These are phyloP conservation scores for Parus major DNA, from an alignment of 2,113 vertebrate species.

Conservation along the genomic window DNA sequence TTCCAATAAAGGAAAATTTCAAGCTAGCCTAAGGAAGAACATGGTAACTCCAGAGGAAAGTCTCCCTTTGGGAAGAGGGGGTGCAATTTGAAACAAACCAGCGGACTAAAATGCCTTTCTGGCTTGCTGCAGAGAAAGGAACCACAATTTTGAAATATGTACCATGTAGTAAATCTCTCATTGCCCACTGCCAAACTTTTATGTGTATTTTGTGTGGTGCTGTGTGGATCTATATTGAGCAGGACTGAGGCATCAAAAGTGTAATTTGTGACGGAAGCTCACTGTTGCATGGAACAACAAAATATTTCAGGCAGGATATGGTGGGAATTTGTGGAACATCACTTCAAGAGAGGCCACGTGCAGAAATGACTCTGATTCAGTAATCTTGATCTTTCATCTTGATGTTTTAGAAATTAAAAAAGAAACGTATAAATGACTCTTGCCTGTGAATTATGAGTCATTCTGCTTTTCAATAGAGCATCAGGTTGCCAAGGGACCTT, in stretches of 20 bases:
- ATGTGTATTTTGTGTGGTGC: not conserved
- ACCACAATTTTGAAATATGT: not conserved
- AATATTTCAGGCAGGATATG: not conserved
- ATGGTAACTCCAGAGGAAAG: not conserved
- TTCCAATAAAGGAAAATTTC: not conserved
- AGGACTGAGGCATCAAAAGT: not conserved
- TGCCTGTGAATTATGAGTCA: conserved; percentile 3
- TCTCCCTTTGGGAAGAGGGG: not conserved
- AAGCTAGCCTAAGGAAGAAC: not conserved
- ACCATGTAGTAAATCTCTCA: not conserved
- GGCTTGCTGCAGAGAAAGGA: not conserved
- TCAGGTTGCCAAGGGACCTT: not conserved
- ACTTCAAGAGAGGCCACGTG: not conserved
- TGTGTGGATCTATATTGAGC: not conserved
- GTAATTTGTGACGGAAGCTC: not conserved
- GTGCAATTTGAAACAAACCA: not conserved
- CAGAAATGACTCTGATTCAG: not conserved
- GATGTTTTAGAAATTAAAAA: not conserved
- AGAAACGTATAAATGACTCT: not conserved
- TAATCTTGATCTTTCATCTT: not conserved
- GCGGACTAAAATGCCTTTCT: not conserved
- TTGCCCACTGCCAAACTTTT: not conserved
- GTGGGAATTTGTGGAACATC: not conserved
- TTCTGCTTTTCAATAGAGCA: not conserved
- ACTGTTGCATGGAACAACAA: not conserved